Evolutionary conservation across 2,797 vertebrate genomes (phyloP).

Genomic region (Urosaurus nigricauda): DNA sequence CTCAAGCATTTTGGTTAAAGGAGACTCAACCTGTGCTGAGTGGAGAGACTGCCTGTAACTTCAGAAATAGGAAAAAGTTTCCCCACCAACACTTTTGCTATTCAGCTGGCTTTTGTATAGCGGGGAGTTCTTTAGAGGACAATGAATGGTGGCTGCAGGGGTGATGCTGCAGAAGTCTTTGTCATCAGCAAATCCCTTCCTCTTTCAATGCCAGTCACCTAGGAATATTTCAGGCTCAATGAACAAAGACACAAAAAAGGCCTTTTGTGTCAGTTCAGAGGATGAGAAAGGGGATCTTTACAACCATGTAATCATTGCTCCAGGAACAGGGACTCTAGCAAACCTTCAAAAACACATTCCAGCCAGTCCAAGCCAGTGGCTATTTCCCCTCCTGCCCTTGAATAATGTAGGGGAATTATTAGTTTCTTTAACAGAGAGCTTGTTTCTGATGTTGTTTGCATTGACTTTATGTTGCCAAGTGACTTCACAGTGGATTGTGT

Average conservation of each 20-base stretch:
- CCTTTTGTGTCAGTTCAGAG: slow-evolving; percentile 51
- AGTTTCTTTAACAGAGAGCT: slow-evolving; percentile 29
- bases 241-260: background rate
- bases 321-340: slow-evolving; percentile 15
- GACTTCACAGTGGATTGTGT: background rate
- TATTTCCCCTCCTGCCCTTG: background rate
- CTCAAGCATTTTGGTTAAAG: too few relatives aligned
- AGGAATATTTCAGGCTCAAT: slow-evolving; percentile 58
- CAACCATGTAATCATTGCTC: slow-evolving; percentile 41
- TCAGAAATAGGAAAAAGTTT: slow-evolving; percentile 12
- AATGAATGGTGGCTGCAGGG: slow-evolving; percentile 29
- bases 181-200: slow-evolving; percentile 55
- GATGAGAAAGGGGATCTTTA: slow-evolving; percentile 46
- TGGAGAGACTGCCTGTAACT: background rate
- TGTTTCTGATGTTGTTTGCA: background rate
- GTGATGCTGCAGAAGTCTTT: slow-evolving; percentile 37
- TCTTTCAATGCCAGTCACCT: slow-evolving; percentile 54
- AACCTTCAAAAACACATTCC: slow-evolving; percentile 27
- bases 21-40: background rate
- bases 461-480: background rate
- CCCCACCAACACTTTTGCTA: slow-evolving; percentile 59
- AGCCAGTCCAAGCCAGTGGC: slow-evolving; percentile 37
- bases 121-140: accelerated
- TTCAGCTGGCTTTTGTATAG: slow-evolving; percentile 50
- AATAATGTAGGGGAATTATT: slow-evolving; percentile 1